Conservation (phyloP, 2,113 vertebrate genomes). For the Abramis brama region DNA sequence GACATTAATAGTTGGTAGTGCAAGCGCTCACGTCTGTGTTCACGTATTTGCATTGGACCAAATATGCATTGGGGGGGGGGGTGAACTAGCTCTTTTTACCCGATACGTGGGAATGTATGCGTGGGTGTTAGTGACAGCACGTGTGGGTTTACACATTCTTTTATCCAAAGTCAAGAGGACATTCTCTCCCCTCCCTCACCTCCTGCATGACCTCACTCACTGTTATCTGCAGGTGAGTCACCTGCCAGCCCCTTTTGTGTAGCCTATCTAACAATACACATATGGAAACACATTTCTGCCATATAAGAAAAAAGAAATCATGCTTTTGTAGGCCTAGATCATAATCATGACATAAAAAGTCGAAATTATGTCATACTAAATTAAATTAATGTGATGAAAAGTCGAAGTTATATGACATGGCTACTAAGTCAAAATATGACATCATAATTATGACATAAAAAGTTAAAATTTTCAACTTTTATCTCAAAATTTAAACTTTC, state of each 20-base stretch:
- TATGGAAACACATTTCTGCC: background rate
- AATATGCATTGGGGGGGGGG: too few species aligned
- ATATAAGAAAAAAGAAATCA: too few species aligned
- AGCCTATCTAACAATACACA: background rate
- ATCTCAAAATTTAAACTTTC: too few species aligned
- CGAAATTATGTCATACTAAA: too few species aligned
- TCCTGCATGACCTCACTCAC: background rate
- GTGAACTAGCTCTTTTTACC: background rate
- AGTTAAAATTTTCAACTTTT: too few species aligned
- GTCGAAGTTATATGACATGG: too few species aligned
- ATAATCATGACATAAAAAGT: too few species aligned
- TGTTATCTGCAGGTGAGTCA: slow-evolving; percentile 25
- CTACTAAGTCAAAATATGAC: too few species aligned
- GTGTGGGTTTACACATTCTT: background rate
- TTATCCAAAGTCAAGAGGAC: background rate
- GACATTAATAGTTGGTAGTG: too few species aligned
- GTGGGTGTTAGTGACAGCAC: background rate
- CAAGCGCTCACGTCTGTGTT: background rate
- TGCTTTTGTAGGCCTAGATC: too few species aligned
- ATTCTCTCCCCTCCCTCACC: slow-evolving; percentile 22
- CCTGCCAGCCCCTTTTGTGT: background rate
- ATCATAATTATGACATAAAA: too few species aligned
- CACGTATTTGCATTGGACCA: background rate
- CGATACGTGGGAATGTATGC: background rate
- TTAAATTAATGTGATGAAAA: too few species aligned